Evolutionary conservation across 2,888 invertebrate species (phyloP).

Genomic region (Pimpla rufipes): DNA sequence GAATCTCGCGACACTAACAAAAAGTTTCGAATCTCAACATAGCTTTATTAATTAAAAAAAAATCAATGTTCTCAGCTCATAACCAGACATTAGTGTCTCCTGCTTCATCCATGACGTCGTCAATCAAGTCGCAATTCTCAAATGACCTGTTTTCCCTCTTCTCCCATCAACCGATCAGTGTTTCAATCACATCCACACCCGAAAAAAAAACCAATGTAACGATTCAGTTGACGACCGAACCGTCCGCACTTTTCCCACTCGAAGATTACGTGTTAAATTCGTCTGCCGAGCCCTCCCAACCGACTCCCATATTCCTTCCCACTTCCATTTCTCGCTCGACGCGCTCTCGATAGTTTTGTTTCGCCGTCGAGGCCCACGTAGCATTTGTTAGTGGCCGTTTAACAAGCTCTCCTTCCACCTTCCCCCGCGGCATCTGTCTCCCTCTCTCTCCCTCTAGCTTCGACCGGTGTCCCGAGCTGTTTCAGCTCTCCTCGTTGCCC

Average conservation of each 20-base stretch:
- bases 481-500: constrained; percentile 46
- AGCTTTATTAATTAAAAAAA: no score
- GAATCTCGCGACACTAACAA: no score
- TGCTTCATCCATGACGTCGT: no score
- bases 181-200: no score
- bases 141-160: no score
- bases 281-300: background rate
- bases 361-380: constrained; percentile 56
- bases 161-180: no score
- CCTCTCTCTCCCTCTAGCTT: constrained; percentile 25
- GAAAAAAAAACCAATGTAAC: no score
- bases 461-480: constrained; percentile 29
- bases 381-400: constrained; percentile 74
- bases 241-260: background rate
- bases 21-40: no score
- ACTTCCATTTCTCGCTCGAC: constrained; percentile 23
- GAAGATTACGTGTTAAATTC: constrained; percentile 12
- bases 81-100: no score
- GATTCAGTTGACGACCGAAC: constrained; percentile 1
- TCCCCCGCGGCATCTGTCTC: background rate
- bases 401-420: constrained; percentile 68
- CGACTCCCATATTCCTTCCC: constrained; percentile 33
- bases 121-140: no score
- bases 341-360: constrained; percentile 73
- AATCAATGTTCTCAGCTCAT: no score